These are phyloP conservation scores for Lithophane ornitopus DNA, from an alignment of 2,888 invertebrate genomes.

Conservation along the genomic window DNA sequence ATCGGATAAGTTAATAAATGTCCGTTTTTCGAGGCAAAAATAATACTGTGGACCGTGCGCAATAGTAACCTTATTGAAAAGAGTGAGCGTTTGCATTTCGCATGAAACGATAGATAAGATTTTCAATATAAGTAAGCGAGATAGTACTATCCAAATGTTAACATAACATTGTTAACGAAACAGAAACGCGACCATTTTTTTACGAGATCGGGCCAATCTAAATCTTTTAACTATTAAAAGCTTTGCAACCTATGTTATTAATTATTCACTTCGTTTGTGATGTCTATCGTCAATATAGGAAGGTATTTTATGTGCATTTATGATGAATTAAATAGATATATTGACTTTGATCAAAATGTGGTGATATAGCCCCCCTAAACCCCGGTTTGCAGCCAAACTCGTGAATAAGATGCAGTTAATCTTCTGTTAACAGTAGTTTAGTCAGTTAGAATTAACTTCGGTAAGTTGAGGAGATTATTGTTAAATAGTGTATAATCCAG, in stretches of 20 bases:
- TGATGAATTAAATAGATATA: background rate
- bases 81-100: background rate
- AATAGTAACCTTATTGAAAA: background rate
- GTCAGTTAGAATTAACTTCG: conserved; percentile 20
- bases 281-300: background rate
- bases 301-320: background rate
- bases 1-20: no score
- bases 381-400: conserved; percentile 38
- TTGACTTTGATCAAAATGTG: background rate
- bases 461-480: conserved; percentile 59
- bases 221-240: background rate
- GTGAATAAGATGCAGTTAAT: conserved; percentile 35
- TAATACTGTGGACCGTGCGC: no score
- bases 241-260: background rate
- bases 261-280: background rate
- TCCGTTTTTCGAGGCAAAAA: no score
- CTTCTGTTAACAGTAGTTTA: conserved; percentile 31
- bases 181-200: background rate
- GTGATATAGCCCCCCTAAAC: conserved; percentile 3
- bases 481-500: conserved; percentile 67
- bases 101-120: background rate
- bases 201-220: background rate
- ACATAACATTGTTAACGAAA: no score
- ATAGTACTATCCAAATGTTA: background rate
- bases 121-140: background rate